A percentile compares a stretch with the other conserved stretches of the same genome.
Conservation (phyloP, 2,113 vertebrate species). For the Megalops atlanticus region DNA sequence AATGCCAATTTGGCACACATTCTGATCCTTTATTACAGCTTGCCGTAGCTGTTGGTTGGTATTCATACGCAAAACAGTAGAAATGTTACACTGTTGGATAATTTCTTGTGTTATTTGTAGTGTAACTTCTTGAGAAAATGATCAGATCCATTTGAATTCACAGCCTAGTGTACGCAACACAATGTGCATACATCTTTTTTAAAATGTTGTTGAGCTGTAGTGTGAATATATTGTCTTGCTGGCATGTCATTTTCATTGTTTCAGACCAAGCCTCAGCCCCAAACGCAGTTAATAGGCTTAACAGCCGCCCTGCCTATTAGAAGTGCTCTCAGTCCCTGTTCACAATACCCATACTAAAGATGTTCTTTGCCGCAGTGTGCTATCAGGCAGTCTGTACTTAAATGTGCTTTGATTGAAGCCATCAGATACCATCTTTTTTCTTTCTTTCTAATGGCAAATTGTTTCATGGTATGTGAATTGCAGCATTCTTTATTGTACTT, state of each 20-base stretch:
- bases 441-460: background rate
- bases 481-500: conserved; percentile 48
- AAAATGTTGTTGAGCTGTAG: background rate
- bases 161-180: background rate
- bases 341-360: background rate
- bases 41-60: background rate
- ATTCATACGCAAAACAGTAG: no score
- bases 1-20: background rate
- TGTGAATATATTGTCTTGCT: background rate
- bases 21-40: background rate
- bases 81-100: background rate
- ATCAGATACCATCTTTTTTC: background rate
- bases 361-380: background rate
- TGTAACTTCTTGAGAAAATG: background rate
- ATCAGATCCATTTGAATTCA: background rate
- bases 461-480: background rate
- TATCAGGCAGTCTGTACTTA: background rate
- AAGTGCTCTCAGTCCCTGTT: background rate
- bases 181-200: background rate
- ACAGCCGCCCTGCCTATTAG: background rate
- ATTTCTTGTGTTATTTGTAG: background rate
- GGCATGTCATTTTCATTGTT: background rate
- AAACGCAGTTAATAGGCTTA: background rate
- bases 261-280: background rate
- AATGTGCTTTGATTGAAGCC: background rate